These are phyloP conservation scores for Drosophila subsilvestris DNA, from an alignment of 2,888 invertebrate genomes.

Conservation along the genomic window DNA sequence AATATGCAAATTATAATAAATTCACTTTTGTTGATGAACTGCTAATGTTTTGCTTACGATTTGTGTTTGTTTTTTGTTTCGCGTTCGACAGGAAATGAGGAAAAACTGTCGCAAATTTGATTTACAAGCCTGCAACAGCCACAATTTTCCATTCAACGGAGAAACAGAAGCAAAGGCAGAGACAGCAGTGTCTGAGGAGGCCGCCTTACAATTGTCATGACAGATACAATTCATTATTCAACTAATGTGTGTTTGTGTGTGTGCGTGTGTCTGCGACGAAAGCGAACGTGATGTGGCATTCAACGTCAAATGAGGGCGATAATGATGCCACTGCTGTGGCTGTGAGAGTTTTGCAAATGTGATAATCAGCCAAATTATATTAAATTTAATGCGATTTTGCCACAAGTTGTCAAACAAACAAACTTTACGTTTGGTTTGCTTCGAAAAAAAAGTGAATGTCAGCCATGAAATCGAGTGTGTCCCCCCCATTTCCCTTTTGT, in stretches of 20 bases:
- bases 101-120: slow-evolving; percentile 68
- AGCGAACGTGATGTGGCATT: slow-evolving; percentile 64
- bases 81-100: slow-evolving; percentile 33
- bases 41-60: slow-evolving; percentile 50
- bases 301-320: slow-evolving; percentile 35
- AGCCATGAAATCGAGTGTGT: slow-evolving; percentile 18
- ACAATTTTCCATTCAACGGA: background rate
- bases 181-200: slow-evolving; percentile 9
- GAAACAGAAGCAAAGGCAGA: background rate
- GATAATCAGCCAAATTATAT: slow-evolving; percentile 64
- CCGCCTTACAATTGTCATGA: slow-evolving; percentile 66
- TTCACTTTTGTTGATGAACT: slow-evolving; percentile 48
- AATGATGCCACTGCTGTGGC: slow-evolving; percentile 26
- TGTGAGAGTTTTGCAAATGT: slow-evolving; percentile 46
- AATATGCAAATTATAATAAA: slow-evolving; percentile 60
- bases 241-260: slow-evolving; percentile 22
- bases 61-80: slow-evolving; percentile 34
- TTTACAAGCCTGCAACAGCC: slow-evolving; percentile 47
- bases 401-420: slow-evolving; percentile 38
- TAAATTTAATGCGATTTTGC: slow-evolving; percentile 44
- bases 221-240: slow-evolving; percentile 51
- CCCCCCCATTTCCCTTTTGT: background rate
- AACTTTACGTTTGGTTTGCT: background rate
- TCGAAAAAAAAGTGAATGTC: slow-evolving; percentile 37
- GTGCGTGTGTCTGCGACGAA: background rate